Evolutionary conservation across 2,113 vertebrate species (phyloP), one percentile per base, ranked within the genome.

Genomic region (Protobothrops mucrosquamatus): DNA sequence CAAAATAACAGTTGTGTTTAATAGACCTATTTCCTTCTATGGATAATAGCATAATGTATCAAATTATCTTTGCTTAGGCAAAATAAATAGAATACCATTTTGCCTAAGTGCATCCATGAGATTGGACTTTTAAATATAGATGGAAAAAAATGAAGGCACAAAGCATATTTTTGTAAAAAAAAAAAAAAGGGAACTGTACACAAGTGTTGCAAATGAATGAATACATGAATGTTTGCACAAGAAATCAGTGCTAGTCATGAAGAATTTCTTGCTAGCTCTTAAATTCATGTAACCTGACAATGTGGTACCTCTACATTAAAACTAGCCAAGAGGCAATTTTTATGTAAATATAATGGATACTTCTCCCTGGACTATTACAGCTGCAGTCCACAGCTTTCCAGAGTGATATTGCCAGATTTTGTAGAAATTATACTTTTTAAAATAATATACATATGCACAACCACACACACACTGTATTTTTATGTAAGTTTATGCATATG

Each of bases 1-100:
- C 85, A 90, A 54, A 92, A 61, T 88, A 52, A 95, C 94, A 86
- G 85, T 89, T 74, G 93, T 95, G 90, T 96, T 94, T 96, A 93
- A 96, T 56, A 94, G 89, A 89, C 39, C 43, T 93, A 94, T 46
- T 64, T 96, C 95, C 93, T 56, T 52, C 88, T 86, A 93, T 88
- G 14, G 24, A 10, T 93, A 92, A 92, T 88, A 88, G 90, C 93
- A 88, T 92, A 93, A 96, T 94, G 86, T 23, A 94, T 95, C 95
- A 95, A 92, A 91, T 6, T 88, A 92, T 61, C 52, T 74, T 57
- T 81, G 86, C 89, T 87, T 87, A 81, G 93, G 48, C 86, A 93
- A 92, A 85, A 90, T 92, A 90, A 95, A 85, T 54, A 92, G 92
- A 87, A 93, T 91, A 89, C 89, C 22, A n/a, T 34, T 89, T 93